Conservation (phyloP, 2,113 vertebrate species). For the Grammomys surdaster region DNA sequence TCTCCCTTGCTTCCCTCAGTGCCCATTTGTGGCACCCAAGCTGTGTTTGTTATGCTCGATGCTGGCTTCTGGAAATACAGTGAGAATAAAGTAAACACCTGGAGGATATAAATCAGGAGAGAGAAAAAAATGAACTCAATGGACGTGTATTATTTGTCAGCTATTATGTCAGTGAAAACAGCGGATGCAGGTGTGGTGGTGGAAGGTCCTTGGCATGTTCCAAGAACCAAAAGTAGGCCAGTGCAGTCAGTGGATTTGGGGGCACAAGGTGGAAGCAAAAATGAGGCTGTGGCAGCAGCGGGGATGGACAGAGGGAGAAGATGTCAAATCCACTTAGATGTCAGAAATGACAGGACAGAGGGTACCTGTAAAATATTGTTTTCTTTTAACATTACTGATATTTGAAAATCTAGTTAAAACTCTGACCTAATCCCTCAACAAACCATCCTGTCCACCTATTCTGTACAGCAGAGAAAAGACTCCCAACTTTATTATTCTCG, state of each 20-base stretch:
- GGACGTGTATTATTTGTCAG: neutral
- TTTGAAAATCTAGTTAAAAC: slow-evolving; percentile 33
- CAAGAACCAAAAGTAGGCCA: neutral
- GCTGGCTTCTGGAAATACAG: neutral
- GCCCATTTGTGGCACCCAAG: neutral
- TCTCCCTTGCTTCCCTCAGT: neutral
- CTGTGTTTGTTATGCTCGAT: neutral
- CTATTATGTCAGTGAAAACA: slow-evolving; percentile 1
- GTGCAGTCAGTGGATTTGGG: neutral
- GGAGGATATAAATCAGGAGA: neutral
- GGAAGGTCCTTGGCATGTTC: neutral
- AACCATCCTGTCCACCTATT: neutral
- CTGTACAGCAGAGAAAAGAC: neutral
- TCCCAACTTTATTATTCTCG: neutral
- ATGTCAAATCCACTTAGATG: neutral
- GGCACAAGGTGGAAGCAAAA: neutral
- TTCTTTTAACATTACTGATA: slow-evolving; percentile 14
- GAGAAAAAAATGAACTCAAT: neutral
- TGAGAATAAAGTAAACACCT: neutral
- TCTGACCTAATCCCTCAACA: neutral
- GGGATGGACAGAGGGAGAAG: neutral
- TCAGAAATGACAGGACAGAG: neutral
- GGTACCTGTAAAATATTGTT: neutral
- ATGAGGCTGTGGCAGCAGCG: neutral
- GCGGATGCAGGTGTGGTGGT: neutral